Evolutionary conservation across 2,888 invertebrate species (phyloP), one percentile per base, ranked within the genome.

Genomic region (Homarus gammarus): DNA sequence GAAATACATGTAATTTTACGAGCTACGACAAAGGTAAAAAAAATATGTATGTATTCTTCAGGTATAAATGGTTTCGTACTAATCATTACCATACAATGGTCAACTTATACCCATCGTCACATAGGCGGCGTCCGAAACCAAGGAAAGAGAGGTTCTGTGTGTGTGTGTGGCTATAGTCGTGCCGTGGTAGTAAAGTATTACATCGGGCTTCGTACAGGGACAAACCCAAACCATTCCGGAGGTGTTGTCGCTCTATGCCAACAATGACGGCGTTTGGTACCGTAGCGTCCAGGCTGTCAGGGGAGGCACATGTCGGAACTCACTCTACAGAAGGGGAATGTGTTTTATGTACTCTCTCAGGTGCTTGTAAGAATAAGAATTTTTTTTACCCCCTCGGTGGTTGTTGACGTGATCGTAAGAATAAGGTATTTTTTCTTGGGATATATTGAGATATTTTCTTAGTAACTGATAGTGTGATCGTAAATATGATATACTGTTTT

Each of bases 61-160:
- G n/a, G n/a, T 10, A 40, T 75, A 75, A 75, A 75, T 6, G 81
- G 64, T 81, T 61, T 56, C 61, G 81, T 56, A 51, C 81, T 61
- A 22, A 61, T 81, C 51, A 81, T 81, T 81, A 61, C 81, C 81
- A 81, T 81, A 81, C 81, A 81, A 81, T 81, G 81, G 64, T 12
- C 38, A 61, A 27, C 12, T 22, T 70, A n/a, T n/a, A 70, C 81
- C 81, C 61, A 36, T 81, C 81, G 36, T 56, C 64, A 38, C 61
- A 64, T 81, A 31, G n/a, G 27, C 61, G 27, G 8, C 36, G 72
- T 72, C 33, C 33, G 44, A 44, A 12, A 12, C 44, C 44, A 5
- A 12, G 12, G 44, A 44, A 44, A 44, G 68, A 22, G 18, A 31
- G 5, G 22, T 6, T 64, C 5, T 64, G 31, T 64, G 64, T 64